phyloP scores from a whole-genome alignment of 2,113 vertebrate species.

The Epinephelus lanceolatus region DNA sequence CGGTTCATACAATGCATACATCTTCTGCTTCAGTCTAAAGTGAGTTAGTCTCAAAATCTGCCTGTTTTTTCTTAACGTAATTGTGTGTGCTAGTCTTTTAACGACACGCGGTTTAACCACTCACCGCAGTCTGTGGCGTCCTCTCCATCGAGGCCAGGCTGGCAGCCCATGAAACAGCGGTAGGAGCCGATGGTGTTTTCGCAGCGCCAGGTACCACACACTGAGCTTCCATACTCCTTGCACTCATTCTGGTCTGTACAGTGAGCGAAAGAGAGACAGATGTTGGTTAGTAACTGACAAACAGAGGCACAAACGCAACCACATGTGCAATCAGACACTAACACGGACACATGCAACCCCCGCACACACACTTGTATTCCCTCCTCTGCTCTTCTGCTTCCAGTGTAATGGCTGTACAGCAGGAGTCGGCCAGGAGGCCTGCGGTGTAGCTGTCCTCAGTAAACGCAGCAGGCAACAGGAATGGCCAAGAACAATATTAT shows the following conservation, averaged over 20 bases:
- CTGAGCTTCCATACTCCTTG: constrained; percentile 79
- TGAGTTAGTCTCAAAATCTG: constrained; percentile 6
- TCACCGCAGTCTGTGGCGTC: constrained; percentile 79
- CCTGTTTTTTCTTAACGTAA: constrained; percentile 19
- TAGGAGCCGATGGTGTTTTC: constrained; percentile 87
- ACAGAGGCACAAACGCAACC: constrained; percentile 60
- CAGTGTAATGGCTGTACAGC: constrained; percentile 51
- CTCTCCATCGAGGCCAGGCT: constrained; percentile 70
- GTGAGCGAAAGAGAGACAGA: constrained; percentile 31
- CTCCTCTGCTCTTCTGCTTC: constrained; percentile 50
- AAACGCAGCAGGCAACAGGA: constrained; percentile 69
- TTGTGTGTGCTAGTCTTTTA: constrained; percentile 30
- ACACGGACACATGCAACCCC: constrained; percentile 10
- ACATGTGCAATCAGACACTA: constrained; percentile 55
- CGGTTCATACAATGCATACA: background rate
- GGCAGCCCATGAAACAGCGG: constrained; percentile 81
- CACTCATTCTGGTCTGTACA: constrained; percentile 84
- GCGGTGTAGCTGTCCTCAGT: constrained; percentile 75
- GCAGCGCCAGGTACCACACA: constrained; percentile 84
- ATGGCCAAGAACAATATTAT: constrained; percentile 84
- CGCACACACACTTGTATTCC: constrained; percentile 53
- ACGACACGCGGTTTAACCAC: constrained; percentile 45
- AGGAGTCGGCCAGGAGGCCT: constrained; percentile 69
- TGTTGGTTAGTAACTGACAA: constrained; percentile 56
- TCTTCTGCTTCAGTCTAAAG: background rate